phyloP scores from a whole-genome alignment of 2,113 vertebrate genomes.

The Lates calcarifer region DNA sequence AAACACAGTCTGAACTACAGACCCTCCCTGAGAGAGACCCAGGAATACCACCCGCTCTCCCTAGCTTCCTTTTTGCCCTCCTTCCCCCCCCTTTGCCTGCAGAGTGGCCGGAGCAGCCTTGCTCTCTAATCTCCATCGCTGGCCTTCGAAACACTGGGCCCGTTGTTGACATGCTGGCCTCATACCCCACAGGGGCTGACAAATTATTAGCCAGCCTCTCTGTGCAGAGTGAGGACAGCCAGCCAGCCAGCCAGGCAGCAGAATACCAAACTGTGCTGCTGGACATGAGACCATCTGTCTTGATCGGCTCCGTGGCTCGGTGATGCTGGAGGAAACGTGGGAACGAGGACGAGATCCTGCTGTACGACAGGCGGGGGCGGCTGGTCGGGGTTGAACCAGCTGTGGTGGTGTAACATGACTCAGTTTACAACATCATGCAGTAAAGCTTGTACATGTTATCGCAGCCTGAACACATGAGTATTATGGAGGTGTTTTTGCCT shows the following conservation, averaged over 20 bases:
- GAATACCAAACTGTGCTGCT: slow-evolving; percentile 57
- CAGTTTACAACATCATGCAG: slow-evolving; percentile 25
- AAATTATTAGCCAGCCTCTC: slow-evolving; percentile 83
- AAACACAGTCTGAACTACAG: slow-evolving; percentile 48
- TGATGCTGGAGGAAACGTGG: slow-evolving; percentile 48
- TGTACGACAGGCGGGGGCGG: background rate
- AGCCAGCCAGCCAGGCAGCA: slow-evolving; percentile 66
- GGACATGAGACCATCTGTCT: slow-evolving; percentile 57
- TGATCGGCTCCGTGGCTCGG: slow-evolving; percentile 34
- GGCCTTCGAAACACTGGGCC: slow-evolving; percentile 79
- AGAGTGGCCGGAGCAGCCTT: slow-evolving; percentile 68
- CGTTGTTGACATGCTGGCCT: slow-evolving; percentile 82
- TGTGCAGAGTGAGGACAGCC: slow-evolving; percentile 64
- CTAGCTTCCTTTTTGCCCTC: slow-evolving; percentile 49
- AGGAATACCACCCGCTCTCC: slow-evolving; percentile 62
- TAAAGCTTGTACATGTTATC: slow-evolving; percentile 1
- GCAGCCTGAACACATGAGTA: slow-evolving; percentile 28
- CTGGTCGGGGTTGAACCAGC: slow-evolving; percentile 49
- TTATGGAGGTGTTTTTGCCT: slow-evolving; percentile 58
- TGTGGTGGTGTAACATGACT: slow-evolving; percentile 37
- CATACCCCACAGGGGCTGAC: slow-evolving; percentile 81
- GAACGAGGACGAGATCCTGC: slow-evolving; percentile 44
- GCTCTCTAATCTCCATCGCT: slow-evolving; percentile 82
- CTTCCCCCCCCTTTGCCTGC: slow-evolving; percentile 20
- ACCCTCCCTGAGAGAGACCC: slow-evolving; percentile 45